Base-by-base conservation (phyloP, 2,797 vertebrate species). In the Lycodopsis pacificus region DNA sequence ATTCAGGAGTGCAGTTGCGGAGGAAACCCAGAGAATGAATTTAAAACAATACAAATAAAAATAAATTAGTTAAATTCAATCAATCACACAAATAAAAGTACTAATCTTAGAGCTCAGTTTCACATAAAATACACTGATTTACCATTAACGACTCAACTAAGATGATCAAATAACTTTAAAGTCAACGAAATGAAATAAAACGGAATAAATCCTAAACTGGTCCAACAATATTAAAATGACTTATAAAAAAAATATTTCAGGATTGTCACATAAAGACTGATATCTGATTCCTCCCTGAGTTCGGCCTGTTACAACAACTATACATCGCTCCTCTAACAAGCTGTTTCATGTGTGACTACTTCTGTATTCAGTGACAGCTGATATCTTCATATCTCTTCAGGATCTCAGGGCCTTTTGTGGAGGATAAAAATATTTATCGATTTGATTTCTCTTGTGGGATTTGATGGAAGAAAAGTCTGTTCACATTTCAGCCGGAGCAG, bases 241-340 rank as follows among this genome's bases (percentile, higher is more conserved):
- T 51, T 51, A 3, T 8, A 15, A n/a, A 25, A 22, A 5, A 15
- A 46, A 32, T 64, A 46, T n/a, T 32, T 56, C 17, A 71, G 42
- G 30, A 65, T 65, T 49, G 64, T 44, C 40, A 44, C 17, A 38
- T 64, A 46, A 64, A 64, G 9, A 19, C 22, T 71, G 46, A 22
- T 30, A 20, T 75, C 44, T 64, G 63, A 22, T 30, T 63, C 19
- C 76, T 85, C 64, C 83, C 83, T 81, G 83, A 81, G 72, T 65
- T 78, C 13, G 0, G 63, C 42, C 42, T 68, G 44, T 32, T 53
- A 69, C 5, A 30, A 65, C 58, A 15, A 61, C 48, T n/a, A 65
- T n/a, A 65, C 27, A 49, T 20, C 40, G n/a, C 62, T 4, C 46
- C 22, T 44, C 25, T 51, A 36, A 46, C 20, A 46, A 7, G 42